Base-by-base conservation (phyloP, 1,140 invertebrate species). In the Copidosoma floridanum region DNA sequence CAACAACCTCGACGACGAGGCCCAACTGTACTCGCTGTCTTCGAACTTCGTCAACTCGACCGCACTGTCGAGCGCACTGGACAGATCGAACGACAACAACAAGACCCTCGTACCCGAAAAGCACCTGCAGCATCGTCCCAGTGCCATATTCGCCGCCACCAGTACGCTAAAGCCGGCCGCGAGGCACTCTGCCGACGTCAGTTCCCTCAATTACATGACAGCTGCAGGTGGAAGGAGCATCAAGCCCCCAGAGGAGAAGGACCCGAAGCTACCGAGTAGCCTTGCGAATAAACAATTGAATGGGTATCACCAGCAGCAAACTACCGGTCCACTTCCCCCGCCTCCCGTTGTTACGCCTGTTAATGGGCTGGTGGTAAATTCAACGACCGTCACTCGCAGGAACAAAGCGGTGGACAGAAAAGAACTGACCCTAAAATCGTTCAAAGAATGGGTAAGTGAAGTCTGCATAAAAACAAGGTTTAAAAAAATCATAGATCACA, bases 191-290 rank as follows among this genome's bases (percentile, higher is more conserved):
- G 56, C 75, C 10, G 76, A 76, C 44, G 64, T 71, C 0, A 66
- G 72, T 14, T 79, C 74, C 3, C 59, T 75, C 1, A 72, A 78
- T 50, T 79, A n/a, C n/a, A n/a, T n/a, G n/a, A n/a, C n/a, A n/a
- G n/a, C 77, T 0, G 71, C 62, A n/a, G n/a, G n/a, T n/a, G 12
- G 29, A 6, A 32, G 29, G 7, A 75, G 74, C 54, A 75, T 73
- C 40, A 79, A 76, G 50, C 70, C 67, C 5, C 71, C 71, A 2
- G 71, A 77, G 29, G 75, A 79, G 16, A 76, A 77, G 11, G 71
- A 72, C 3, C 40, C 40, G 26, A 10, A 14, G 51, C 27, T 48
- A 11, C 7, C 56, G 21, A 6, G 21, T 27, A n/a, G 10, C 41
- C 48, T 35, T 21, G 11, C 37, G n/a, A n/a, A n/a, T n/a, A n/a